These are phyloP conservation scores for Orius laevigatus DNA, from an alignment of 1,140 invertebrate species.

Conservation along the genomic window DNA sequence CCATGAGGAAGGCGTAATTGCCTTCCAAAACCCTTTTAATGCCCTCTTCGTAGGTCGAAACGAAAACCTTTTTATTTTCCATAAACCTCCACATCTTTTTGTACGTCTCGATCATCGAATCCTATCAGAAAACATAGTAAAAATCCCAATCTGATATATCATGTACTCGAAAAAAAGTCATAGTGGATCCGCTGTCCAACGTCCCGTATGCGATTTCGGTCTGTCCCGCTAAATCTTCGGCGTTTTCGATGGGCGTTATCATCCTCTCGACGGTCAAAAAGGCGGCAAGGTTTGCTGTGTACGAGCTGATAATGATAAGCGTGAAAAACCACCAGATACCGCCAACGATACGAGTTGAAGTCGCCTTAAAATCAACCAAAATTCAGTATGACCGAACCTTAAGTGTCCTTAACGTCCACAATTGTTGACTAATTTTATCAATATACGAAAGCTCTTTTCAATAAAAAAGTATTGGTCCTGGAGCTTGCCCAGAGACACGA, in stretches of 20 bases:
- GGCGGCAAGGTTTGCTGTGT: slow-evolving; percentile 92
- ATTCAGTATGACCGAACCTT: too few relatives aligned
- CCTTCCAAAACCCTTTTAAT: slow-evolving; percentile 68
- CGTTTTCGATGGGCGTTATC: slow-evolving; percentile 92
- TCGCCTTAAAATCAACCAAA: slow-evolving; percentile 69
- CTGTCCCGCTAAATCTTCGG: slow-evolving; percentile 86
- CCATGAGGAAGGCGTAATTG: slow-evolving; percentile 96
- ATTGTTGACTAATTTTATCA: too few relatives aligned
- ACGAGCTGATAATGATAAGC: slow-evolving; percentile 93
- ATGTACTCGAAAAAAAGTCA: slow-evolving; percentile 87
- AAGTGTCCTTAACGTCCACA: too few relatives aligned
- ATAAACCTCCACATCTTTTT: slow-evolving; percentile 96
- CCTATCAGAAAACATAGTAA: slow-evolving; percentile 38
- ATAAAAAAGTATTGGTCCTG: too few relatives aligned
- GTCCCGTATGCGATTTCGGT: slow-evolving; percentile 89
- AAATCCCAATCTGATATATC: neutral
- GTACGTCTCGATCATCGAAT: slow-evolving; percentile 89
- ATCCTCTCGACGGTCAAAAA: slow-evolving; percentile 94
- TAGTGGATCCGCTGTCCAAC: slow-evolving; percentile 81
- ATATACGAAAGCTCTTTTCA: too few relatives aligned
- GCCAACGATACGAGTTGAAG: slow-evolving; percentile 82
- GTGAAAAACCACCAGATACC: slow-evolving; percentile 99
- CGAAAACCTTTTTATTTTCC: slow-evolving; percentile 73
- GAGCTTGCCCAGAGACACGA: too few relatives aligned
- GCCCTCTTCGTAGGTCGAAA: slow-evolving; percentile 76